Evolutionary conservation across 2,113 vertebrate species (phyloP).

Genomic region (Rhineura floridana): DNA sequence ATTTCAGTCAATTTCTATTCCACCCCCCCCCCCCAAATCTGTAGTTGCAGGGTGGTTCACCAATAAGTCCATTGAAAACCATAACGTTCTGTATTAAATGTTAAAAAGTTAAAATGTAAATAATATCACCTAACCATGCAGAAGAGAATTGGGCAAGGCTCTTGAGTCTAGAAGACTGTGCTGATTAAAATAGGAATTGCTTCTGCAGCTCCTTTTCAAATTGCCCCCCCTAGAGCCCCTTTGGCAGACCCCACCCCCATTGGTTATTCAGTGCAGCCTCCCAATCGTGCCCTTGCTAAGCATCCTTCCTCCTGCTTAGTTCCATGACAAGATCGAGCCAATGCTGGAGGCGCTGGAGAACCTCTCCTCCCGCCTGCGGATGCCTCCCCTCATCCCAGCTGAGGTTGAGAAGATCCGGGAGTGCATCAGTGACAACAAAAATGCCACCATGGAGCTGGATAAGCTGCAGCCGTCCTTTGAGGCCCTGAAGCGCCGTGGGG

Average conservation of each 20-base stretch:
- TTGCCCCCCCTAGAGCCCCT: neutral
- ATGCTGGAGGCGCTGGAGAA: slow-evolving; percentile 93
- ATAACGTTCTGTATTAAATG: too few species aligned
- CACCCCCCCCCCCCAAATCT: too few species aligned
- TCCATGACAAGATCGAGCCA: slow-evolving; percentile 98
- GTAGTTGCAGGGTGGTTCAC: too few species aligned
- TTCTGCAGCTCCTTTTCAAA: too few species aligned
- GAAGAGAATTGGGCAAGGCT: neutral
- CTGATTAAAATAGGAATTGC: too few species aligned
- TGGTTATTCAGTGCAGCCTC: fast-evolving
- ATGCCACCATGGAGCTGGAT: slow-evolving; percentile 90
- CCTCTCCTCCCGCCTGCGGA: slow-evolving; percentile 87
- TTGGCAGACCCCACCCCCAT: neutral
- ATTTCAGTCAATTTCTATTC: too few species aligned
- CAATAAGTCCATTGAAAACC: too few species aligned
- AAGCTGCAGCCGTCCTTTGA: slow-evolving; percentile 96
- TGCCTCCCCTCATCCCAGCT: slow-evolving; percentile 91
- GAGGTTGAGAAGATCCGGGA: slow-evolving; percentile 99
- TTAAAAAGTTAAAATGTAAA: too few species aligned
- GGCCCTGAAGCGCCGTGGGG: slow-evolving; percentile 89
- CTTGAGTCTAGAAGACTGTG: neutral
- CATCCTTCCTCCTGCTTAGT: slow-evolving; percentile 67
- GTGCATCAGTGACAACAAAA: slow-evolving; percentile 92
- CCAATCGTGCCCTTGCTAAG: fast-evolving
- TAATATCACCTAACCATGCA: neutral